A percentile compares a stretch with the other conserved stretches of the same genome.
Evolutionary conservation across 2,113 vertebrate species (phyloP).

Genomic region (Anser brachyrhynchus): DNA sequence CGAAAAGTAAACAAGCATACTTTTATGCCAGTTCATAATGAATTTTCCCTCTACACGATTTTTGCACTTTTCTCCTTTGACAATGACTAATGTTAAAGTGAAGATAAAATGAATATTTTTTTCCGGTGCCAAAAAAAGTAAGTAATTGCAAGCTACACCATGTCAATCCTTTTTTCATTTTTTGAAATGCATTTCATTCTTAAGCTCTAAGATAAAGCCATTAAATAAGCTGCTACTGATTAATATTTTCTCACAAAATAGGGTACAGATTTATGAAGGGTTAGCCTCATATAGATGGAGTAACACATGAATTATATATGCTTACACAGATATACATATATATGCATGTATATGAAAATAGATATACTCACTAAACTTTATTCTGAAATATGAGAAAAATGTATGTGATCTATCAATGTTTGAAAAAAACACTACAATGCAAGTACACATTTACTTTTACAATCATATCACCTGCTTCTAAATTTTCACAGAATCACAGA

Average conservation of each 20-base stretch:
- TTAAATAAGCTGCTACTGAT: background rate
- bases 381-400: background rate
- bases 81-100: background rate
- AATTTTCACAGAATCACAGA: background rate
- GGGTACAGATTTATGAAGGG: background rate
- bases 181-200: background rate
- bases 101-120: background rate
- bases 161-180: background rate
- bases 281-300: background rate
- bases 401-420: rapidly evolving
- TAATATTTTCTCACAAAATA: background rate
- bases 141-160: background rate
- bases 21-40: background rate
- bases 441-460: background rate
- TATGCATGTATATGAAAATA: background rate
- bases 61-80: background rate
- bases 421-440: background rate
- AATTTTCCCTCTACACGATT: background rate
- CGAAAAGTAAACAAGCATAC: background rate
- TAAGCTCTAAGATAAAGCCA: background rate
- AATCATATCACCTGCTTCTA: background rate
- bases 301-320: background rate
- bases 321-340: background rate
- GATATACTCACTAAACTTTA: background rate
- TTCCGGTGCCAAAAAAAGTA: background rate